Base-by-base conservation (phyloP, 2,113 vertebrate species). In the Epinephelus cyanopodus region DNA sequence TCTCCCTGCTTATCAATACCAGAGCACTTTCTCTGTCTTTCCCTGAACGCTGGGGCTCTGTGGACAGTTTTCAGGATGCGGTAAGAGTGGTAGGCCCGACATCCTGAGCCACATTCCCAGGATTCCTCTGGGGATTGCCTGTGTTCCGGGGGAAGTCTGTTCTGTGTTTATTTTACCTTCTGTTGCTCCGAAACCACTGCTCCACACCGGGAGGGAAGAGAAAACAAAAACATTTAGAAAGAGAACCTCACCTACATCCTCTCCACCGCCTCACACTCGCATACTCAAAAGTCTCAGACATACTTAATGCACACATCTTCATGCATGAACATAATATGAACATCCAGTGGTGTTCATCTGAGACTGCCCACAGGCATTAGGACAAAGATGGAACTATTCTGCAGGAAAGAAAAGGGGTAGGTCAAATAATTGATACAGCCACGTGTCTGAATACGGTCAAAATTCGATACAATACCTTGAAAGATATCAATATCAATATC, bases 101-200 rank as follows among this genome's bases (percentile, higher is more conserved):
- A 92, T 93, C 88, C 91, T 84, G 57, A 87, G 75, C 72, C 82
- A 76, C 92, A 95, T 95, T 94, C 93, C 86, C 93, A 91, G 90
- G 61, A 92, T 95, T 92, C 93, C 90, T 91, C 84, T 29, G 82
- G 92, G 94, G 91, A 90, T 91, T 19, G 89, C 82, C 74, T 29
- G 74, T 86, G 92, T 95, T 95, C 94, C 93, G 90, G 91, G 87
- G 93, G 90, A 94, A 92, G 90, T 92, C 92, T 94, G 93, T 83
- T 84, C 82, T 8, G 37, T 95, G 93, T 95, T 95, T 95, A 92
- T 95, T 94, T 95, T 95, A 94, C 94, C 92, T 95, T 95, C 88
- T 93, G 91, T 94, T 91, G 86, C 92, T 94, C 85, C 81, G 83
- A 92, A 90, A 84, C 90, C 89, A 73, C 61, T 73, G 90, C 84